A percentile compares a stretch with the other conserved stretches of the same genome.
Conservation (phyloP, 2,888 invertebrate genomes). For the Hydroisotoma schaefferi region DNA sequence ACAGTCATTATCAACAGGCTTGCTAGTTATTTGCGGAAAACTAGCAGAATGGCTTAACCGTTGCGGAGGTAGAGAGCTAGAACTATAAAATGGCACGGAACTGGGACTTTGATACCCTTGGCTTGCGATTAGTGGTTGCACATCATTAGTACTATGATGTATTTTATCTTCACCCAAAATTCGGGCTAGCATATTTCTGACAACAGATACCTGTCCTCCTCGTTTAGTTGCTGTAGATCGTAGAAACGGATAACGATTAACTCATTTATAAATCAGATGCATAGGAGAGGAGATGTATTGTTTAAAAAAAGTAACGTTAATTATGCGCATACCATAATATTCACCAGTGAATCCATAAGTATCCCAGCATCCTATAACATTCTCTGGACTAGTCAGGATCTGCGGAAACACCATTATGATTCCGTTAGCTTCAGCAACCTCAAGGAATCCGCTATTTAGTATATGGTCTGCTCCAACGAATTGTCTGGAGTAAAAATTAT, state of each 20-base stretch:
- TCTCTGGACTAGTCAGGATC: constrained; percentile 13
- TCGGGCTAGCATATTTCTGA: constrained; percentile 35
- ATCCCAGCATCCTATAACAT: constrained; percentile 44
- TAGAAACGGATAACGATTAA: background rate
- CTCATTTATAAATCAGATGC: background rate
- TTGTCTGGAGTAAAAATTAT: constrained; percentile 20
- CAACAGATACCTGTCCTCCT: constrained; percentile 37
- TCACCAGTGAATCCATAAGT: constrained; percentile 39
- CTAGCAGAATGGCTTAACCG: too few species aligned
- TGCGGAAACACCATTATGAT: constrained; percentile 46
- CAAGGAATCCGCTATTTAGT: constrained; percentile 36
- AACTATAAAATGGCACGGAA: too few species aligned
- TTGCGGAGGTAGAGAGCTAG: too few species aligned
- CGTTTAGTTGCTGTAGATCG: constrained; percentile 27
- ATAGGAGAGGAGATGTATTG: background rate
- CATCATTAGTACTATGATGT: too few species aligned
- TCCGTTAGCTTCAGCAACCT: constrained; percentile 38
- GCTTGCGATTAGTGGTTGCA: too few species aligned
- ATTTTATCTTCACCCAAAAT: constrained; percentile 13
- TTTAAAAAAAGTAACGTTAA: background rate
- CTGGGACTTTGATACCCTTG: too few species aligned
- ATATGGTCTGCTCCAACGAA: constrained; percentile 36
- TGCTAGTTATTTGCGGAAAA: too few species aligned
- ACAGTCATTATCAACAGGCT: too few species aligned
- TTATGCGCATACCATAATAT: constrained; percentile 26